Percentiles rank a stretch among this genome's conserved stretches.
These are phyloP conservation scores for Iphiclides podalirius DNA, from an alignment of 2,888 invertebrate species.

Conservation along the genomic window DNA sequence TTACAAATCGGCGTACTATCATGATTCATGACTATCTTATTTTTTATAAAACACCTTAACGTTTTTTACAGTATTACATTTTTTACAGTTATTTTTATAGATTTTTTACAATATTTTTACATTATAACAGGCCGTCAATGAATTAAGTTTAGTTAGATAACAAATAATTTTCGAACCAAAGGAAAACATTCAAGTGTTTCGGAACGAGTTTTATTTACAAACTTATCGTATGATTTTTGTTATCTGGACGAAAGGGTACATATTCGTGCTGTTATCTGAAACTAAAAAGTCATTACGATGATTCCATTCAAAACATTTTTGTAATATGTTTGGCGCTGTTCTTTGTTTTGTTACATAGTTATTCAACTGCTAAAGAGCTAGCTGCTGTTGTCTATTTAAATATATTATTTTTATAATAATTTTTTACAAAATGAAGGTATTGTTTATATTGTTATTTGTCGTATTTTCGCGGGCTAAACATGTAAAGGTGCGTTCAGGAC, in stretches of 20 bases:
- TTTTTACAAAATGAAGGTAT: conserved; percentile 32
- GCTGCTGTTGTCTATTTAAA: conserved; percentile 1
- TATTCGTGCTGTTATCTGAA: background rate
- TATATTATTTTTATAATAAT: background rate
- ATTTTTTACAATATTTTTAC: too few species aligned
- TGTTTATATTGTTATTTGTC: conserved; percentile 34
- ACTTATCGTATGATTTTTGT: conserved; percentile 3
- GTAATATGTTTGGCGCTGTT: background rate
- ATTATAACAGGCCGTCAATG: too few species aligned
- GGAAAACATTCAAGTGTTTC: too few species aligned
- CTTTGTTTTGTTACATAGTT: conserved; percentile 7
- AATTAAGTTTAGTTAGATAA: too few species aligned
- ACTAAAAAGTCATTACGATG: conserved; percentile 8
- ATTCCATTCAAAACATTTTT: conserved; percentile 16
- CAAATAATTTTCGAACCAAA: too few species aligned
- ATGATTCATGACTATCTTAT: too few species aligned
- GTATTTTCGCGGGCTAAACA: conserved; percentile 28
- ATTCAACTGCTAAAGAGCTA: conserved; percentile 6
- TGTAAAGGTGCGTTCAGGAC: conserved; percentile 26
- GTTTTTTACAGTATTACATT: too few species aligned
- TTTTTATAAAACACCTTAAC: too few species aligned
- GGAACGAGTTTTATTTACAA: background rate
- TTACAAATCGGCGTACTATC: too few species aligned
- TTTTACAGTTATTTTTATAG: background rate
- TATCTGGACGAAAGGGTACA: conserved; percentile 1